A percentile compares a stretch with the other conserved stretches of the same genome.
These are phyloP conservation scores for Salmo trutta DNA, from an alignment of 2,797 vertebrate species.

Conservation along the genomic window DNA sequence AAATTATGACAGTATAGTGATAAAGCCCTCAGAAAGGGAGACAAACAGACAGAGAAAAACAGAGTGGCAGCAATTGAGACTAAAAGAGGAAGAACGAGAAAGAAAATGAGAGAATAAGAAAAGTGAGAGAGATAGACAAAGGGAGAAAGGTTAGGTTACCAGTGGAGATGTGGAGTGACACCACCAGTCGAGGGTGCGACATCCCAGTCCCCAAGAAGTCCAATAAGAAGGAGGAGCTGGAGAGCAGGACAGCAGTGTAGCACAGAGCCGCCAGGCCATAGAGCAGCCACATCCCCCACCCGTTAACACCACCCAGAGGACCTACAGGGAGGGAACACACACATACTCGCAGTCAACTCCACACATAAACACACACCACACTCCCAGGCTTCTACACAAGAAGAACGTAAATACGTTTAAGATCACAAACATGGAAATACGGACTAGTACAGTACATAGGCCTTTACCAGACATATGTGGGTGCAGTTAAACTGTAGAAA, in stretches of 20 bases:
- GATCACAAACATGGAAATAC: neutral
- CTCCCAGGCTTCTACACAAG: neutral
- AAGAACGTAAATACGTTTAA: neutral
- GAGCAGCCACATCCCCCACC: conserved; percentile 45
- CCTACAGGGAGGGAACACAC: conserved; percentile 24
- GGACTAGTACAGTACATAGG: too few species aligned
- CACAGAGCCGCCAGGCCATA: conserved; percentile 44
- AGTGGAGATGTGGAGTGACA: conserved; percentile 42
- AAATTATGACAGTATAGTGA: too few species aligned
- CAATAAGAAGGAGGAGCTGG: conserved; percentile 53
- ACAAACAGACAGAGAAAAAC: neutral
- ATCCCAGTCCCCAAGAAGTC: conserved; percentile 49
- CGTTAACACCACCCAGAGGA: conserved; percentile 45
- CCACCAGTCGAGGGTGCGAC: conserved; percentile 34
- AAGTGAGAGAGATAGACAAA: neutral
- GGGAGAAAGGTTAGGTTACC: conserved; percentile 35
- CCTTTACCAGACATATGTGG: too few species aligned
- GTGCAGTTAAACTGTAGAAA: too few species aligned
- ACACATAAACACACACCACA: neutral
- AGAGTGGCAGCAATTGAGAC: neutral
- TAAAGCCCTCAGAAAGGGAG: too few species aligned
- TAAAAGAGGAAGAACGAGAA: neutral
- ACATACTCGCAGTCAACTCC: neutral
- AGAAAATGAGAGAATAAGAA: neutral
- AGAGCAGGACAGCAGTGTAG: conserved; percentile 53